Evolutionary conservation across 2,888 invertebrate genomes (phyloP), one percentile per base, ranked within the genome.

Genomic region (Copidosoma aretas): DNA sequence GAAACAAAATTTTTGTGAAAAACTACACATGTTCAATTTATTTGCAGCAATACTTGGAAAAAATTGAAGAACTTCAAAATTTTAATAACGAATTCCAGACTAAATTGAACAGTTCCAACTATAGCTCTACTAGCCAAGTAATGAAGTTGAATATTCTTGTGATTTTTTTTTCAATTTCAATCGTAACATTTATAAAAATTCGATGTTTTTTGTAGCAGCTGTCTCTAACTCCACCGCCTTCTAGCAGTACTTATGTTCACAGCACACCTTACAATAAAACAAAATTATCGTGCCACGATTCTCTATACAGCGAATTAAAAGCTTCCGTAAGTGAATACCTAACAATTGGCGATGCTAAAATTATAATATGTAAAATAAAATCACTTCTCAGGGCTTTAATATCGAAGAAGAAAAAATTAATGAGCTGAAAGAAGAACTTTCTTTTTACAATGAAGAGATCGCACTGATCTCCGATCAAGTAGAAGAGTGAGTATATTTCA

Each of bases 271-370:
- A 63, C 53, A 70, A 24, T 41, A 53, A 49, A 21, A 46, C 58
- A 43, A 70, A 63, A 57, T 51, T 64, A 63, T 60, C 59, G 25
- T 53, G 66, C 12, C 73, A 75, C 22, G 73, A 75, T 65, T 76
- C 77, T 8, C 61, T 78, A 17, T 76, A 70, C 57, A 73, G 68
- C 22, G 78, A 78, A 68, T 72, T 78, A 43, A 76, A 76, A 73
- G 77, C 77, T 60, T 75, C 75, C 5, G 78, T 77, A 70, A 75
- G 76, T 64, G 12, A 8, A 24, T 57, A n/a, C 4, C 32, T 41
- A 15, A n/a, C 5, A 25, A 46, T 70, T 60, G 14, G n/a, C n/a
- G n/a, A n/a, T n/a, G n/a, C n/a, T n/a, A n/a, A n/a, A n/a, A n/a
- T n/a, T n/a, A n/a, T n/a, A n/a, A n/a, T n/a, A n/a, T n/a, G n/a